These are phyloP conservation scores for Verasper variegatus DNA, from an alignment of 2,113 vertebrate genomes.

Conservation along the genomic window DNA sequence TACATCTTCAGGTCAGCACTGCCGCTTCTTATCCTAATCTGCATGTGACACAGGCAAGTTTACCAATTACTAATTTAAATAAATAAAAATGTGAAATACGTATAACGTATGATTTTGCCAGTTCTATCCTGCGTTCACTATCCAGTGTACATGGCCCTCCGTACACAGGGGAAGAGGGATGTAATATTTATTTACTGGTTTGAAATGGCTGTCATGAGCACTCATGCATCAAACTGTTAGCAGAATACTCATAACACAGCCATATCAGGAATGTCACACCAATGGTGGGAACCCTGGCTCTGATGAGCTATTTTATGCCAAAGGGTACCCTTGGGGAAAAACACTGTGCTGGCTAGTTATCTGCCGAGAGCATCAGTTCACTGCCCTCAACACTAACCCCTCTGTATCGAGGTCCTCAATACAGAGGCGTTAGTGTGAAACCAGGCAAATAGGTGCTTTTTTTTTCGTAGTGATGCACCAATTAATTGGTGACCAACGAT, in stretches of 20 bases:
- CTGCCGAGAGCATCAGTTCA: background rate
- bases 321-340: background rate
- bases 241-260: constrained; percentile 37
- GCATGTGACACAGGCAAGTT: background rate
- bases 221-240: constrained; percentile 27
- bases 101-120: background rate
- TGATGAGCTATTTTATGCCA: constrained; percentile 15
- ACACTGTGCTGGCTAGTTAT: constrained; percentile 1
- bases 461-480: too few relatives aligned
- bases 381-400: constrained; percentile 10
- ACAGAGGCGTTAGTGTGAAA: too few relatives aligned
- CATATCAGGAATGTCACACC: constrained; percentile 29
- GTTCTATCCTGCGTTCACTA: constrained; percentile 8
- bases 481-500: too few relatives aligned
- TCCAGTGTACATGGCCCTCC: background rate
- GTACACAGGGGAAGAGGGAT: background rate
- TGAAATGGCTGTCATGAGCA: constrained; percentile 22
- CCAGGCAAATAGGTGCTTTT: too few relatives aligned
- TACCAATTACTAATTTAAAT: background rate
- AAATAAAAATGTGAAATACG: background rate
- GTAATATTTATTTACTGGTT: constrained; percentile 26
- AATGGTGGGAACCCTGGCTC: constrained; percentile 14
- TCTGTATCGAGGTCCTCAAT: background rate
- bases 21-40: background rate
- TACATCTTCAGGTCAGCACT: background rate